phyloP scores from a whole-genome alignment of 2,888 invertebrate genomes.

The Mimumesa dahlbomi region DNA sequence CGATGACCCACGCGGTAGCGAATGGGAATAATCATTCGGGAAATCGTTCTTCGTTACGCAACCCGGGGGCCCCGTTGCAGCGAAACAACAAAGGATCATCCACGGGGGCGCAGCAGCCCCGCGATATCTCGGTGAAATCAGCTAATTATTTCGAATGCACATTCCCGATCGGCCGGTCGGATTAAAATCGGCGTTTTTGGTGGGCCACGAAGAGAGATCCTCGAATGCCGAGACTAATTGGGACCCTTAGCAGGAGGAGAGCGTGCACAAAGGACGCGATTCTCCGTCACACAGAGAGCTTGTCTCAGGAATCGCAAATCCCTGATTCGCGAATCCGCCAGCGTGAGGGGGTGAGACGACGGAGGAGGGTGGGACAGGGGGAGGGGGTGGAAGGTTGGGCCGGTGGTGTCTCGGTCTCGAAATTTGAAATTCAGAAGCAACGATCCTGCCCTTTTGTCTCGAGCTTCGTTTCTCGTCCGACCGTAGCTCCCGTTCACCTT shows the following conservation, averaged over 20 bases:
- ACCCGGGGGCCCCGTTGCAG: too few relatives aligned
- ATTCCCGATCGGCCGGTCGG: constrained; percentile 75
- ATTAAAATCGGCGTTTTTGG: constrained; percentile 78
- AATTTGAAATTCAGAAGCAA: constrained; percentile 79
- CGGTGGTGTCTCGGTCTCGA: constrained; percentile 40
- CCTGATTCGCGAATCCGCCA: constrained; percentile 12
- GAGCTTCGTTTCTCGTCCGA: constrained; percentile 45
- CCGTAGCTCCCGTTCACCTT: constrained; percentile 58
- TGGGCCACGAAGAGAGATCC: constrained; percentile 69
- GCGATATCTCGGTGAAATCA: constrained; percentile 76
- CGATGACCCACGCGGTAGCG: constrained; percentile 1
- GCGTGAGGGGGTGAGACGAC: too few relatives aligned
- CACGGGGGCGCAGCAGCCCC: constrained; percentile 59
- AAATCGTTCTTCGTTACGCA: constrained; percentile 28
- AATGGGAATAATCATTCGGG: background rate
- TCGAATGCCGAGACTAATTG: constrained; percentile 80
- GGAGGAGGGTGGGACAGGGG: background rate
- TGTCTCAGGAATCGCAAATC: constrained; percentile 26
- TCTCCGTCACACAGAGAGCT: constrained; percentile 16
- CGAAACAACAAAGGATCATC: constrained; percentile 1
- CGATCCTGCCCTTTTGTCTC: constrained; percentile 67
- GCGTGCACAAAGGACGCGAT: constrained; percentile 55
- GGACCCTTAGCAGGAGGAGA: constrained; percentile 67
- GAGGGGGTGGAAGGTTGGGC: too few relatives aligned
- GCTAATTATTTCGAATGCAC: constrained; percentile 80